Percentiles rank a stretch among this genome's conserved stretches.
These are phyloP conservation scores for Acronicta leporina DNA, from an alignment of 2,888 invertebrate genomes.

Conservation along the genomic window DNA sequence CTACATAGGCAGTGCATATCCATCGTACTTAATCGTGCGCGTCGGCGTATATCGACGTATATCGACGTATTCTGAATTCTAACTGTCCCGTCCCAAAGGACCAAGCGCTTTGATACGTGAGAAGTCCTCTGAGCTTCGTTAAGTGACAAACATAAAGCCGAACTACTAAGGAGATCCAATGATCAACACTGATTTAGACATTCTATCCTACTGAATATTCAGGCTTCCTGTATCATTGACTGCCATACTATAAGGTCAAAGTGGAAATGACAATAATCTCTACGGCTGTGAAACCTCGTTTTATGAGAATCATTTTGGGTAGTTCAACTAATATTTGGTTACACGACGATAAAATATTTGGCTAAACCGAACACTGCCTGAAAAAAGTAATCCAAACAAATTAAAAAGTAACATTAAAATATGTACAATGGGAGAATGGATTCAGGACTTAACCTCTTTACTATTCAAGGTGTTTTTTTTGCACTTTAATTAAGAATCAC, in stretches of 20 bases:
- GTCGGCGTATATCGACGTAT: slow-evolving; percentile 24
- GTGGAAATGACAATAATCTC: too few relatives aligned
- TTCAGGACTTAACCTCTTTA: too few relatives aligned
- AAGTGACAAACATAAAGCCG: neutral
- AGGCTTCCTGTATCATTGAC: too few relatives aligned
- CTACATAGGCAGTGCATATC: slow-evolving; percentile 29
- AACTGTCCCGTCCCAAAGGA: slow-evolving; percentile 18
- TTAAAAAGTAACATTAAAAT: too few relatives aligned
- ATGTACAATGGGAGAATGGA: too few relatives aligned
- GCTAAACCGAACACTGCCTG: too few relatives aligned
- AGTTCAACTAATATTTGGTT: neutral
- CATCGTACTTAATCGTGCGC: slow-evolving; percentile 36
- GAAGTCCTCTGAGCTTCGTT: slow-evolving; percentile 12
- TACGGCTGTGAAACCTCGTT: too few relatives aligned
- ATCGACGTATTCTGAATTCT: slow-evolving; percentile 18
- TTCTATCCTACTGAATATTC: neutral
- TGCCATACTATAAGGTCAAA: too few relatives aligned
- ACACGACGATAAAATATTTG: too few relatives aligned
- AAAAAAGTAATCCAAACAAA: too few relatives aligned
- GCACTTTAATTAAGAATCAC: neutral
- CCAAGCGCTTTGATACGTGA: slow-evolving; percentile 12
- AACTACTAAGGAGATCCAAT: neutral
- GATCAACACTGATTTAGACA: neutral
- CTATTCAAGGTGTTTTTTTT: neutral
- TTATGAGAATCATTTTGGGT: too few relatives aligned